phyloP scores from a whole-genome alignment of 1,140 invertebrate species.

The Eueides isabella region DNA sequence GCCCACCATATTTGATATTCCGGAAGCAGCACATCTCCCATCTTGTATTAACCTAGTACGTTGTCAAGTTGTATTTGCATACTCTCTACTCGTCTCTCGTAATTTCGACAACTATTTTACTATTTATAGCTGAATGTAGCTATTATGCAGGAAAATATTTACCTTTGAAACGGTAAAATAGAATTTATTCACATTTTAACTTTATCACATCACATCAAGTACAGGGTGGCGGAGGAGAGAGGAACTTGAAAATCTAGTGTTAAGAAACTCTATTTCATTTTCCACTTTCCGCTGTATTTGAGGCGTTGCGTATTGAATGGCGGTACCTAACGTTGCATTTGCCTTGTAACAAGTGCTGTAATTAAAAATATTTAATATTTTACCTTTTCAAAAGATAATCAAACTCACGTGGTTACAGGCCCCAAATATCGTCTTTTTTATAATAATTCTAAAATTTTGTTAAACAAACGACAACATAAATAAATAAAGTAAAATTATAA shows the following conservation, averaged over 20 bases:
- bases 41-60: not conserved
- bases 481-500: not conserved
- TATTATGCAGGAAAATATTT: not conserved
- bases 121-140: not conserved
- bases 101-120: not conserved
- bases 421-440: too few relatives aligned
- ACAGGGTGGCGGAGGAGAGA: too few relatives aligned
- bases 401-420: too few relatives aligned
- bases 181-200: too few relatives aligned
- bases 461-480: not conserved
- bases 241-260: too few relatives aligned
- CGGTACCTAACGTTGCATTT: not conserved
- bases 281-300: not conserved
- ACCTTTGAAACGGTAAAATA: not conserved
- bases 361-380: too few relatives aligned
- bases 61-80: not conserved
- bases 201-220: too few relatives aligned
- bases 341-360: too few relatives aligned
- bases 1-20: not conserved
- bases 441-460: too few relatives aligned
- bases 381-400: not conserved
- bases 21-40: not conserved
- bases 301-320: not conserved
- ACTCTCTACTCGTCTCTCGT: slow-evolving; percentile 1
- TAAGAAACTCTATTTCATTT: too few relatives aligned